phyloP scores from a whole-genome alignment of 2,888 invertebrate genomes.

The Euzetes globulus region DNA sequence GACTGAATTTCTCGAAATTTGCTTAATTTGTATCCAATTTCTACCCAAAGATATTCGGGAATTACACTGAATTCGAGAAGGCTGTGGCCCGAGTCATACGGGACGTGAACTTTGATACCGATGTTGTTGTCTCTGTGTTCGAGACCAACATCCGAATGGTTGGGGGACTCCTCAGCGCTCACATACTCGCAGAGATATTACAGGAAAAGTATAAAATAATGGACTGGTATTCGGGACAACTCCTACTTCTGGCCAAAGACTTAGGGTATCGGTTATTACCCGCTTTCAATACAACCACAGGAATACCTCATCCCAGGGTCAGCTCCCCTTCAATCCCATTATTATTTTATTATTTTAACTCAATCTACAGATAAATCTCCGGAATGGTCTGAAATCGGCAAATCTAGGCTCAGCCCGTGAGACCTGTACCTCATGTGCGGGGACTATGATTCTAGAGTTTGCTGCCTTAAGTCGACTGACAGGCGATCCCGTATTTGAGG shows the following conservation, averaged over 20 bases:
- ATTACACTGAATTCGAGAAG: slow-evolving; percentile 55
- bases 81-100: slow-evolving; percentile 55
- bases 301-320: slow-evolving; percentile 54
- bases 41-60: no score
- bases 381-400: no score
- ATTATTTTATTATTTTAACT: no score
- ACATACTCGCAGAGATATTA: slow-evolving; percentile 56
- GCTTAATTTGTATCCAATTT: no score
- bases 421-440: slow-evolving; percentile 59
- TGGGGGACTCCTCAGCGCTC: slow-evolving; percentile 57
- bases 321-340: no score
- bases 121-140: slow-evolving; percentile 58
- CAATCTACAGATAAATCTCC: no score
- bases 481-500: slow-evolving; percentile 51
- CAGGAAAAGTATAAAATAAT: slow-evolving; percentile 48
- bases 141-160: slow-evolving; percentile 58
- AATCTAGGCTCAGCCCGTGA: no score
- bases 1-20: no score
- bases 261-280: slow-evolving; percentile 55
- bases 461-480: slow-evolving; percentile 56
- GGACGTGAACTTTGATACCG: slow-evolving; percentile 55
- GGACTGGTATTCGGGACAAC: slow-evolving; percentile 53
- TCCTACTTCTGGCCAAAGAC: slow-evolving; percentile 57
- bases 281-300: slow-evolving; percentile 58
- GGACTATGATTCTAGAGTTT: slow-evolving; percentile 57